Conservation (phyloP, 1,140 invertebrate species). For the Eriosoma lanigerum region DNA sequence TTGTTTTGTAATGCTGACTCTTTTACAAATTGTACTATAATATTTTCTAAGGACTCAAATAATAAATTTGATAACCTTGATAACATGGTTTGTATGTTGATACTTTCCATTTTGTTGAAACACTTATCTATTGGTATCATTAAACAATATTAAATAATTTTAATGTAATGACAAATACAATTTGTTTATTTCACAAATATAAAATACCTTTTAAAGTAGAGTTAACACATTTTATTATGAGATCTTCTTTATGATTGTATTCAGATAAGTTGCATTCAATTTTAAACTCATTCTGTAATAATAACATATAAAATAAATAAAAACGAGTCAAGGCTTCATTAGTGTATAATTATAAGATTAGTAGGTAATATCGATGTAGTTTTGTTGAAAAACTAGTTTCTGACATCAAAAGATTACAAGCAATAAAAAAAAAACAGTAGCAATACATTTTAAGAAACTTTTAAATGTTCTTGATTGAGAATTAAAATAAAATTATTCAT, state of each 20-base stretch:
- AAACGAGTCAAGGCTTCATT: too few relatives aligned
- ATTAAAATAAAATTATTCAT: too few relatives aligned
- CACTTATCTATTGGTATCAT: not conserved
- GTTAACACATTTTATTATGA: conserved; percentile 27
- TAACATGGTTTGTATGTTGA: conserved; percentile 24
- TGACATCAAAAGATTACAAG: too few relatives aligned
- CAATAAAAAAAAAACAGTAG: too few relatives aligned
- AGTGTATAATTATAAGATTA: too few relatives aligned
- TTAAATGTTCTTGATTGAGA: too few relatives aligned
- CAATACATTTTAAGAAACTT: too few relatives aligned
- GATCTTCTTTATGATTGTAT: conserved; percentile 2
- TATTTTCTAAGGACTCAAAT: conserved; percentile 33
- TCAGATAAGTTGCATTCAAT: conserved; percentile 37
- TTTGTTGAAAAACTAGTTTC: too few relatives aligned
- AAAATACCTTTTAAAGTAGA: conserved; percentile 17
- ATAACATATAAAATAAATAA: not conserved
- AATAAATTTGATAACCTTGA: conserved; percentile 41
- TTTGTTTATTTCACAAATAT: not conserved
- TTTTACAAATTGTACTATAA: conserved; percentile 30
- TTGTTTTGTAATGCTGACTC: conserved; percentile 25
- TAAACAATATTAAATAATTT: not conserved
- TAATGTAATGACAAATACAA: not conserved
- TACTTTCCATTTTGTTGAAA: not conserved
- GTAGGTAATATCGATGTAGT: too few relatives aligned
- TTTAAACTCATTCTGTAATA: conserved; percentile 34